A percentile compares a stretch with the other conserved stretches of the same genome.
Evolutionary conservation across 2,888 invertebrate genomes (phyloP).

Genomic region (Hemistola chrysoprasaria): DNA sequence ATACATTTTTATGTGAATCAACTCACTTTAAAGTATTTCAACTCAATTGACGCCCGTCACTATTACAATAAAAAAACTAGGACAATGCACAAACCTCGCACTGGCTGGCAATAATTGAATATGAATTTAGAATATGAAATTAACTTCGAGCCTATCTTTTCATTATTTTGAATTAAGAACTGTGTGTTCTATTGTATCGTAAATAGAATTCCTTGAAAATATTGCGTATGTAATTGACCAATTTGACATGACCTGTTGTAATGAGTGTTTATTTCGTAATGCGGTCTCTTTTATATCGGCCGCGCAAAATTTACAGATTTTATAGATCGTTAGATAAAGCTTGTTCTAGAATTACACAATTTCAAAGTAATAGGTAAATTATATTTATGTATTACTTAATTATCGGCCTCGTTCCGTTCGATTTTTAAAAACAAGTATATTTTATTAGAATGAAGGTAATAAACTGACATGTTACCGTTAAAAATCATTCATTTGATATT

Average conservation of each 20-base stretch:
- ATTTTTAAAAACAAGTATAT: constrained; percentile 32
- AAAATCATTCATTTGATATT: constrained; percentile 26
- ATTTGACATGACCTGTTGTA: constrained; percentile 37
- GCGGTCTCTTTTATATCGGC: constrained; percentile 26
- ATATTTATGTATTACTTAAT: constrained; percentile 32
- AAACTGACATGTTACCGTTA: constrained; percentile 28
- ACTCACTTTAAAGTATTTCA: constrained; percentile 18
- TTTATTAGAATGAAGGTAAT: constrained; percentile 29
- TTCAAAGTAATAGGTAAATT: constrained; percentile 20
- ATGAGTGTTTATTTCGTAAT: constrained; percentile 23
- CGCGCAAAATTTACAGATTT: constrained; percentile 17
- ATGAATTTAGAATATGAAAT: constrained; percentile 71
- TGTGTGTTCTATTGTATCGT: constrained; percentile 67
- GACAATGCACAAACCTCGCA: constrained; percentile 55
- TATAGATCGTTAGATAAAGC: constrained; percentile 16
- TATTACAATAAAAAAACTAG: constrained; percentile 49
- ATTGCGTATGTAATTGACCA: constrained; percentile 54
- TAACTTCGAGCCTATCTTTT: constrained; percentile 59
- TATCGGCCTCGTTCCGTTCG: constrained; percentile 31
- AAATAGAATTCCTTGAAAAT: constrained; percentile 68
- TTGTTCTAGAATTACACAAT: constrained; percentile 14
- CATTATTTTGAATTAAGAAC: constrained; percentile 75
- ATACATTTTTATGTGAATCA: constrained; percentile 19
- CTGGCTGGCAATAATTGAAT: constrained; percentile 69
- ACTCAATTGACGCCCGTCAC: constrained; percentile 33